Base-by-base conservation (phyloP, 1,140 invertebrate species). In the Araneus ventricosus region DNA sequence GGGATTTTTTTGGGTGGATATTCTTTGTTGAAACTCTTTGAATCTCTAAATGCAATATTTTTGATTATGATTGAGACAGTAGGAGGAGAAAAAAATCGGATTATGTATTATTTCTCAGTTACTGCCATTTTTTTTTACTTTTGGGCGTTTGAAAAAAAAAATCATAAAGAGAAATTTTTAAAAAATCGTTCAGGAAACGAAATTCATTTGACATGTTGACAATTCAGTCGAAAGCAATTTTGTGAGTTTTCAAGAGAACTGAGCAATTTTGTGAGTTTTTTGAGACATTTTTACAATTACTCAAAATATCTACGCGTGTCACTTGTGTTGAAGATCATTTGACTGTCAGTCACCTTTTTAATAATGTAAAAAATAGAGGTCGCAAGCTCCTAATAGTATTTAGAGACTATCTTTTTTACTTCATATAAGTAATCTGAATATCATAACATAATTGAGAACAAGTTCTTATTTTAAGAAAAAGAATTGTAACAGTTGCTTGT, bases 31-130 rank as follows among this genome's bases (percentile, higher is more conserved):
- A 37, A 75, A 70, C n/a, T 27, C 10, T 75, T 30, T 75, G 70
- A 34, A 75, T 75, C 10, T 17, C 70, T 75, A 75, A n/a, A 75
- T 34, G 70, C 30, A 75, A 75, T 22, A 30, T 14, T 37, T 75
- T 75, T 75, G 70, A 75, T 75, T 75, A 75, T 75, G 30, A 34
- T 1, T 5, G 63, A 67, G n/a, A 67, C 63, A 67, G n/a, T 67
- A 67, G 14, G 24, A 59, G 20, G 24, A 59, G 3, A 59, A 59
- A 59, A 59, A 59, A 22, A 20, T 22, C 24, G 57, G 24, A 59
- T 59, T 20, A 52, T 59, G 57, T 22, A 22, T 17, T 20, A 59
- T 59, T 22, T 22, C 24, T 20, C 24, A 59, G 20, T 59, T 59
- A 22, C 4, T 20, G 17, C 57, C 2, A 52, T 52, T 52, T 14